Base-by-base conservation (phyloP, 2,888 invertebrate genomes). In the Apamea epomidion region DNA sequence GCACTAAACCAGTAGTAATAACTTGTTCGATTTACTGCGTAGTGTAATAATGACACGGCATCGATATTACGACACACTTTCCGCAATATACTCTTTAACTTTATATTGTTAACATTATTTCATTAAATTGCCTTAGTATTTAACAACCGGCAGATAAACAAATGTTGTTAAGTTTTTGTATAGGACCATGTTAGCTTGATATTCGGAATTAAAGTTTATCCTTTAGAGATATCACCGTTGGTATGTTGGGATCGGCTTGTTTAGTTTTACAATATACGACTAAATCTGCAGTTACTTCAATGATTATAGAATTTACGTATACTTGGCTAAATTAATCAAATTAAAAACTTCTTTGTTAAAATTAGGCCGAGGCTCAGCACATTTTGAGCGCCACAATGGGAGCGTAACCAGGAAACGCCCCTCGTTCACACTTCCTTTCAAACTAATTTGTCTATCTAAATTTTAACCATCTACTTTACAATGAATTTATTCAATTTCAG, bases 401-500 rank as follows among this genome's bases (percentile, higher is more conserved):
- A 45, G 21, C 64, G 42, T 62, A 48, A 14, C 14, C 3, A 5
- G 14, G n/a, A 51, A 48, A 70, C 51, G 51, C 32, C 71, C 29
- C 51, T 60, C 18, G 4, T 75, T 21, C 14, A 32, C n/a, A 75
- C 64, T 64, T 62, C 42, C 74, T 68, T 16, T n/a, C n/a, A 14
- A 29, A 68, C 8, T n/a, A 14, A 60, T 74, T 51, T 37, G 5
- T 74, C 45, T 62, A 7, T n/a, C 10, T 18, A 37, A 1, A 16
- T 48, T 21, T 25, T 42, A 25, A 42, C 18, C 7, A 42, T 21
- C 42, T 60, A 32, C 0, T 69, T 12, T 6, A 77, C 21, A n/a
- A 54, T 21, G 16, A 60, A 7, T 51, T 68, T 42, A 29, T 76
- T 54, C 0, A 64, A 74, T 95, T 96, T 29, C 95, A 97, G 97